These are phyloP conservation scores for Oncopeltus fasciatus DNA, from an alignment of 1,140 invertebrate genomes.

Conservation along the genomic window DNA sequence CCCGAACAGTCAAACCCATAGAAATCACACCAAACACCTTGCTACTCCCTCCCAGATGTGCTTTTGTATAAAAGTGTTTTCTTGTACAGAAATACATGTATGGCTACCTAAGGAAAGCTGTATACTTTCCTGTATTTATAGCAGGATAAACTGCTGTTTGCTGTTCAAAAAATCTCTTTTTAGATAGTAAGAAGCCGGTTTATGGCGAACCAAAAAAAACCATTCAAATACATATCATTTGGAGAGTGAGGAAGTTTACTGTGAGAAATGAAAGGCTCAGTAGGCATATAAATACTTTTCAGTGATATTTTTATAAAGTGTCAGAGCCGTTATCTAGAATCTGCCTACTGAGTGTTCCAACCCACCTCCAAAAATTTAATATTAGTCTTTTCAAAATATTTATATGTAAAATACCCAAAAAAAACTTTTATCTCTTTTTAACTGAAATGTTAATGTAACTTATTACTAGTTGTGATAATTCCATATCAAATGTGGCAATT, in stretches of 20 bases:
- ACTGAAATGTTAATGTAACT: too few relatives aligned
- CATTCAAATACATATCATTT: slow-evolving; percentile 18
- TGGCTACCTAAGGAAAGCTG: too few relatives aligned
- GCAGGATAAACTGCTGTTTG: too few relatives aligned
- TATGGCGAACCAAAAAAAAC: slow-evolving; percentile 19
- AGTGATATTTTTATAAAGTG: slow-evolving; percentile 12
- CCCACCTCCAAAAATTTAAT: neutral
- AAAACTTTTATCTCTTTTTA: too few relatives aligned
- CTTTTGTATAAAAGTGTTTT: too few relatives aligned
- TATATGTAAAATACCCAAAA: too few relatives aligned
- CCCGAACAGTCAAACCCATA: too few relatives aligned
- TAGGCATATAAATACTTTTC: neutral
- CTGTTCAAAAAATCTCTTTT: too few relatives aligned
- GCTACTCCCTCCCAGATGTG: too few relatives aligned
- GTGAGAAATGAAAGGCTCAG: neutral
- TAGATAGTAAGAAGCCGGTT: slow-evolving; percentile 16
- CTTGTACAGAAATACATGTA: too few relatives aligned
- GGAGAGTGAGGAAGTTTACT: neutral
- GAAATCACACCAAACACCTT: too few relatives aligned
- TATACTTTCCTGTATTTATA: too few relatives aligned
- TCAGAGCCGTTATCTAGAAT: slow-evolving; percentile 12
- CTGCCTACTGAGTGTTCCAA: neutral
- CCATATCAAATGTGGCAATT: neutral
- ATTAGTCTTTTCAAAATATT: neutral
- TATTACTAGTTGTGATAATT: slow-evolving; percentile 11